Conservation (phyloP, 1,140 invertebrate genomes). For the Pogonomyrmex californicus region DNA sequence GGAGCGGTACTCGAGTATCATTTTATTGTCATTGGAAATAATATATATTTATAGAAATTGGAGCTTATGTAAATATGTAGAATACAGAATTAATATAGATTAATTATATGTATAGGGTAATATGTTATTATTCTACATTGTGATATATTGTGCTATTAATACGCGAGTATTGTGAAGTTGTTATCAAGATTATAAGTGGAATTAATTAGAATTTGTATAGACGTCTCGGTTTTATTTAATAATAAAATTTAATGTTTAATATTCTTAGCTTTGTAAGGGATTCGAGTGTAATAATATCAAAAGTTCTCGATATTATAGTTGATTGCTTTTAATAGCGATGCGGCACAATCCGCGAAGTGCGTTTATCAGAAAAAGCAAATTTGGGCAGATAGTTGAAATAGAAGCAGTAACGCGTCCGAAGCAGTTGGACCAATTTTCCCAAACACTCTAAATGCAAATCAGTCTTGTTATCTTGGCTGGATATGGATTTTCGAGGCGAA, state of each 20-base stretch:
- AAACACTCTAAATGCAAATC: slow-evolving; percentile 52
- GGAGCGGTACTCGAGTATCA: background rate
- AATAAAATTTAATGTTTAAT: background rate
- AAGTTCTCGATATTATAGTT: background rate
- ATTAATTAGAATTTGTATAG: background rate
- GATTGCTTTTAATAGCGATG: background rate
- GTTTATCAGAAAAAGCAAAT: background rate
- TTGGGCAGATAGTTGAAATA: slow-evolving; percentile 11
- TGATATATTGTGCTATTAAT: background rate
- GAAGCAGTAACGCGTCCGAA: background rate
- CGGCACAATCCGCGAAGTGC: background rate
- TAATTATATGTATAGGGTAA: background rate
- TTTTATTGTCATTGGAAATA: background rate
- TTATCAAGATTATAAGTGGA: background rate
- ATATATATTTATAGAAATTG: background rate
- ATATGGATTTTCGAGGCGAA: slow-evolving; percentile 3
- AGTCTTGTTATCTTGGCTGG: slow-evolving; percentile 2
- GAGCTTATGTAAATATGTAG: background rate
- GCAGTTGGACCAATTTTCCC: background rate
- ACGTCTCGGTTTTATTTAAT: background rate
- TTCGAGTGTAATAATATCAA: background rate
- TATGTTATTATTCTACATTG: background rate
- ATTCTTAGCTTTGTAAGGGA: background rate
- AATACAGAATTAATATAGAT: background rate
- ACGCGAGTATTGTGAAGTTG: background rate